A percentile compares a stretch with the other conserved stretches of the same genome.
Evolutionary conservation across 2,888 invertebrate genomes (phyloP).

Genomic region (Agrotis exclamationis): DNA sequence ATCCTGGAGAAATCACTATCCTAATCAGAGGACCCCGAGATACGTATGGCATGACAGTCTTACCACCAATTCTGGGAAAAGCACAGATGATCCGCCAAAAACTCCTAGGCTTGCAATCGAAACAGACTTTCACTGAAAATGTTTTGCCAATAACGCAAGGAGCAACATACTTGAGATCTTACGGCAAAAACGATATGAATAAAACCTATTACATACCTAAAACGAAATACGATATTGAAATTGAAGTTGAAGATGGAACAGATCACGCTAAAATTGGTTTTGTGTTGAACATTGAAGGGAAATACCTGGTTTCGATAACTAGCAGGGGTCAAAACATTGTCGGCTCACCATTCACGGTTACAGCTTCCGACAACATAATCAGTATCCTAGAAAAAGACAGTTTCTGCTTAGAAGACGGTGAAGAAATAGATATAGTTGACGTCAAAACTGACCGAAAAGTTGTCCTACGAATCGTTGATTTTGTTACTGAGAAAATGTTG

Average conservation of each 20-base stretch:
- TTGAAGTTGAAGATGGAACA: constrained; percentile 84
- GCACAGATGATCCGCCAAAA: constrained; percentile 87
- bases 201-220: constrained; percentile 88
- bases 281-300: constrained; percentile 87
- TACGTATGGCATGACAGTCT: constrained; percentile 84
- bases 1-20: constrained; percentile 87
- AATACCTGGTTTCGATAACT: constrained; percentile 91
- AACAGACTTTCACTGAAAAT: constrained; percentile 81
- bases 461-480: constrained; percentile 89
- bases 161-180: constrained; percentile 84
- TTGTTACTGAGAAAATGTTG: constrained; percentile 91
- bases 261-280: constrained; percentile 90
- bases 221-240: constrained; percentile 88
- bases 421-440: constrained; percentile 88
- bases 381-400: constrained; percentile 81
- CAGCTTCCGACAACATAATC: constrained; percentile 83
- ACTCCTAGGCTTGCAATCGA: constrained; percentile 82
- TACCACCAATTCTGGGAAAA: constrained; percentile 87
- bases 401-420: constrained; percentile 85
- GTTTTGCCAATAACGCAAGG: constrained; percentile 86
- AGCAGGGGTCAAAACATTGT: constrained; percentile 90
- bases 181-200: constrained; percentile 86
- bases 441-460: constrained; percentile 87
- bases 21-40: constrained; percentile 88
- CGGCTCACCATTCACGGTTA: constrained; percentile 92